Evolutionary conservation across 2,113 vertebrate genomes (phyloP).

Genomic region (Embiotoca jacksoni): DNA sequence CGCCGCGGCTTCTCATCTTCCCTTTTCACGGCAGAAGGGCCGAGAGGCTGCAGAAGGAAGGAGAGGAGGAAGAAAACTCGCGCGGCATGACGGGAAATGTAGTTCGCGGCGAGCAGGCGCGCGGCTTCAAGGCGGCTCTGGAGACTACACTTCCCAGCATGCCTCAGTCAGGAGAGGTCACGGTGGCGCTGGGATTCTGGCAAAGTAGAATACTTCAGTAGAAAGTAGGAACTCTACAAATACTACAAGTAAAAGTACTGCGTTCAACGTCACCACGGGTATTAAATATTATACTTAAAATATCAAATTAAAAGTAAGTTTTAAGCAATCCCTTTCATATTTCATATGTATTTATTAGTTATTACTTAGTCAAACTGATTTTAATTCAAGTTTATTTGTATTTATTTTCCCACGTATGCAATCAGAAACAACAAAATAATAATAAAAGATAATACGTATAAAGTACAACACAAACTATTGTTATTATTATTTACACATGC

Average conservation of each 20-base stretch:
- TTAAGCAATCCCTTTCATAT: too few relatives aligned
- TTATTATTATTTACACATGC: too few relatives aligned
- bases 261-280: too few relatives aligned
- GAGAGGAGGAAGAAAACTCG: constrained; percentile 58
- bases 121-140: accelerated
- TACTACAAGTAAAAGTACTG: neutral
- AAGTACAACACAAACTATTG: too few relatives aligned
- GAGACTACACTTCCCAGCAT: constrained; percentile 72
- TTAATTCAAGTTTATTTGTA: too few relatives aligned
- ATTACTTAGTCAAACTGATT: too few relatives aligned
- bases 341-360: too few relatives aligned
- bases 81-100: constrained; percentile 66
- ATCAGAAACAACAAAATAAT: too few relatives aligned
- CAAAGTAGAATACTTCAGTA: constrained; percentile 15
- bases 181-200: constrained; percentile 58
- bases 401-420: too few relatives aligned
- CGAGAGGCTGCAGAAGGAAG: constrained; percentile 78
- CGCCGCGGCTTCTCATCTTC: constrained; percentile 65
- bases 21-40: constrained; percentile 72
- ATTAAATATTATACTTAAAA: too few relatives aligned
- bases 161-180: constrained; percentile 45
- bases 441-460: too few relatives aligned
- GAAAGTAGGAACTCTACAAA: neutral
- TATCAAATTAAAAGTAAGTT: too few relatives aligned
- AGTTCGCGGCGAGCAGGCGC: neutral